Conservation (phyloP, 2,797 vertebrate species). For the Heteromormyrus szaboi region DNA sequence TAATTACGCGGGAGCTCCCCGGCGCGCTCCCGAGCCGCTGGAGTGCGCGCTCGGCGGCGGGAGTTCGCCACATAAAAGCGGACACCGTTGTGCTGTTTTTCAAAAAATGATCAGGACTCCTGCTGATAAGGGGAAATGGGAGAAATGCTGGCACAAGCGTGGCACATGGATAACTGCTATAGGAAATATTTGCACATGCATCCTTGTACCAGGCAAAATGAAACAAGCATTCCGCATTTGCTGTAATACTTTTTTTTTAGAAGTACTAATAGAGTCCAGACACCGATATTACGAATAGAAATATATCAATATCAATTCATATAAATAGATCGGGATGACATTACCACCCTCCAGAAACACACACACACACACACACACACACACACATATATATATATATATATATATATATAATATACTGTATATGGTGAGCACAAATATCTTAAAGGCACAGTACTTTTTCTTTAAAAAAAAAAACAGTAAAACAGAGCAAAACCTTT, state of each 20-base stretch:
- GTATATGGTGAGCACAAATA: neutral
- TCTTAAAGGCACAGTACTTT: neutral
- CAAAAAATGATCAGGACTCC: neutral
- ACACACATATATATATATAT: neutral
- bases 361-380: neutral
- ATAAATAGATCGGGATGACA: neutral
- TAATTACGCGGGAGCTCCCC: slow-evolving; percentile 65
- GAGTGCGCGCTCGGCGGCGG: slow-evolving; percentile 24
- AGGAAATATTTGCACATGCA: neutral
- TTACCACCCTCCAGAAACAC: neutral
- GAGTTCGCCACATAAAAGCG: neutral
- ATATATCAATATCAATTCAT: neutral
- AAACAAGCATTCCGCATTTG: neutral
- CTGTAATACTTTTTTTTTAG: neutral
- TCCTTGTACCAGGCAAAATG: neutral
- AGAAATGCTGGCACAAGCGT: neutral
- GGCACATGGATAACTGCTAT: neutral
- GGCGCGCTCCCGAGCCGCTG: slow-evolving; percentile 22
- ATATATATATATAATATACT: too few relatives aligned
- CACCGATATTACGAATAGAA: neutral
- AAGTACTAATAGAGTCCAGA: neutral
- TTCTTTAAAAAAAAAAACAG: neutral
- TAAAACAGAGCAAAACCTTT: neutral
- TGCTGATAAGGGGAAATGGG: neutral
- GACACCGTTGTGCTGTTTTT: neutral